Conservation (phyloP, 1,140 invertebrate genomes). For the Hyles vespertilio region DNA sequence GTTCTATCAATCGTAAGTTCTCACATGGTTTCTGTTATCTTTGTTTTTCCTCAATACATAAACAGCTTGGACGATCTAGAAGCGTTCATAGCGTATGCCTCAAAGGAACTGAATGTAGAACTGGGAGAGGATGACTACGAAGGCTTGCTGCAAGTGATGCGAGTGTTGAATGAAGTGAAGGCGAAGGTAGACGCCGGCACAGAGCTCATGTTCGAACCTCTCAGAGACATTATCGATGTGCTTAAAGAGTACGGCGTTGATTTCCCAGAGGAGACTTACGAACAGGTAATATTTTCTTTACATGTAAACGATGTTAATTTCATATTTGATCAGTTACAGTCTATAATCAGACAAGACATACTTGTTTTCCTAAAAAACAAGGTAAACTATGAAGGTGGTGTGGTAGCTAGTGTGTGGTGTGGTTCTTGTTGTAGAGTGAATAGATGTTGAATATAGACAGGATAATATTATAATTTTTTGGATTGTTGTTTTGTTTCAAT, state of each 20-base stretch:
- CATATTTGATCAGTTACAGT: too few species aligned
- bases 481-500: too few species aligned
- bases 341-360: too few species aligned
- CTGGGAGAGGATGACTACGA: slow-evolving; percentile 82
- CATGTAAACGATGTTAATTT: background rate
- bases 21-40: too few species aligned
- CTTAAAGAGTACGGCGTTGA: slow-evolving; percentile 85
- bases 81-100: slow-evolving; percentile 78
- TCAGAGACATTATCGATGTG: slow-evolving; percentile 86
- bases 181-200: slow-evolving; percentile 76
- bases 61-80: slow-evolving; percentile 75
- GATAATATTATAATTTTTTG: too few species aligned
- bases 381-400: too few species aligned
- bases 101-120: slow-evolving; percentile 75
- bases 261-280: slow-evolving; percentile 80
- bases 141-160: slow-evolving; percentile 78
- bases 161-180: slow-evolving; percentile 78
- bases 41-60: too few species aligned
- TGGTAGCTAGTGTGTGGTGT: too few species aligned
- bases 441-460: too few species aligned
- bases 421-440: too few species aligned
- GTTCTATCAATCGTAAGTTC: too few species aligned
- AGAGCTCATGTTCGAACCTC: slow-evolving; percentile 87
- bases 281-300: slow-evolving; percentile 55
- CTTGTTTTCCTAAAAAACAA: too few species aligned